A percentile compares a stretch with the other conserved stretches of the same genome.
phyloP scores from a whole-genome alignment of 2,797 vertebrate species.

The Cryptoblepharus egeriae region DNA sequence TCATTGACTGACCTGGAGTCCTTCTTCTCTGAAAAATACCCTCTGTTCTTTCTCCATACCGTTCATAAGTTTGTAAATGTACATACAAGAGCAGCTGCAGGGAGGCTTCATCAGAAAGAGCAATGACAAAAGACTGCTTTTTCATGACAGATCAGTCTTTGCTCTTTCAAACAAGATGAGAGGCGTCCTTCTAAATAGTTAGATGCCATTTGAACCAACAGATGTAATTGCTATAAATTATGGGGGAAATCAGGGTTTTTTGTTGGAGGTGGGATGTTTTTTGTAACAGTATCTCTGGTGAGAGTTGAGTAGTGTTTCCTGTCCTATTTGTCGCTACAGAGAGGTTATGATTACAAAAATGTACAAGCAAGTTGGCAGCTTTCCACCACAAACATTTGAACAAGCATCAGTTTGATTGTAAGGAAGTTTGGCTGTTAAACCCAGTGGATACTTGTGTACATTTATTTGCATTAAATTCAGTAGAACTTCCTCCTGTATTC shows the following conservation, averaged over 20 bases:
- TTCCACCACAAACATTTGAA: constrained; percentile 38
- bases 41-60: too few relatives aligned
- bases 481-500: not conserved
- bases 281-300: constrained; percentile 34
- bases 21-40: too few relatives aligned
- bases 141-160: too few relatives aligned
- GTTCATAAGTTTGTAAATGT: too few relatives aligned
- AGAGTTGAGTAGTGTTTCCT: constrained; percentile 21
- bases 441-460: not conserved
- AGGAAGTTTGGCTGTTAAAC: constrained; percentile 21
- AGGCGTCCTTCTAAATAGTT: too few relatives aligned
- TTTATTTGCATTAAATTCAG: constrained; percentile 10
- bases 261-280: not conserved
- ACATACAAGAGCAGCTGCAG: too few relatives aligned
- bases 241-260: constrained; percentile 3
- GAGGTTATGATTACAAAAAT: constrained; percentile 42
- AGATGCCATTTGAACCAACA: constrained; percentile 45
- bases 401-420: constrained; percentile 34
- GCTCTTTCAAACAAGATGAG: too few relatives aligned
- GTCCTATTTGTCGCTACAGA: constrained; percentile 18
- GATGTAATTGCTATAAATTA: constrained; percentile 46
- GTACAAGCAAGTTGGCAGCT: constrained; percentile 20
- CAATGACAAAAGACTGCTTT: too few relatives aligned
- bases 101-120: too few relatives aligned
- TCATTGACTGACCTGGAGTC: too few relatives aligned